Base-by-base conservation (phyloP, 2,113 vertebrate genomes). In the Struthio camelus region DNA sequence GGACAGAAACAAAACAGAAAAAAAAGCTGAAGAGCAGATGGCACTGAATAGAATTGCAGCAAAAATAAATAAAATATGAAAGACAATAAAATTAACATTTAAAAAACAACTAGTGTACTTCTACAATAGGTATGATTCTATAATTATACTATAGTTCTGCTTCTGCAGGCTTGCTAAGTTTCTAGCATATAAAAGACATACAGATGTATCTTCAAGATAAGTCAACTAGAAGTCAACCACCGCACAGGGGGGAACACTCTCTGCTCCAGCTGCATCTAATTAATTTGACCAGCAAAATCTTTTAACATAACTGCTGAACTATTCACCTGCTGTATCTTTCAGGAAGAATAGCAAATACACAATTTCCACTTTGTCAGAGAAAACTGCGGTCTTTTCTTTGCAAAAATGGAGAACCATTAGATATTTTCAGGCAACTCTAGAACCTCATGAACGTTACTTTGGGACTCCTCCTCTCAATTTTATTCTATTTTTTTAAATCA, bases 261-360 rank as follows among this genome's bases (percentile, higher is more conserved):
- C 64, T 90, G 76, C 76, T 94, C 90, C 72, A 89, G 56, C 53
- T 62, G 89, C 70, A 69, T 89, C 91, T 93, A 92, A 91, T 95
- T 95, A 85, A 3, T 17, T 72, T 34, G 36, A 46, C 76, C 94
- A 83, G 95, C 53, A 34, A 80, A 76, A 71, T 83, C 90, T 93
- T 95, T 93, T 81, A 92, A 69, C 70, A 85, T 20, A 89, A 85
- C 78, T 91, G 70, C 62, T 94, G 87, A 94, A 85, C 95, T 93
- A 46, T 48, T 92, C 66, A 82, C 94, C 87, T 85, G 25, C 25
- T 79, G 42, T 81, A 87, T 80, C 78, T 87, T 89, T 85, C 70
- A 93, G 42, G 25, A 66, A 59, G 91, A 94, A 93, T 82, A 89
- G 51, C 73, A 91, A 91, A 62, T 69, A 73, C 13, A 24, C 69